Evolutionary conservation across 2,113 vertebrate genomes (phyloP).

Genomic region (Cathartes aura): DNA sequence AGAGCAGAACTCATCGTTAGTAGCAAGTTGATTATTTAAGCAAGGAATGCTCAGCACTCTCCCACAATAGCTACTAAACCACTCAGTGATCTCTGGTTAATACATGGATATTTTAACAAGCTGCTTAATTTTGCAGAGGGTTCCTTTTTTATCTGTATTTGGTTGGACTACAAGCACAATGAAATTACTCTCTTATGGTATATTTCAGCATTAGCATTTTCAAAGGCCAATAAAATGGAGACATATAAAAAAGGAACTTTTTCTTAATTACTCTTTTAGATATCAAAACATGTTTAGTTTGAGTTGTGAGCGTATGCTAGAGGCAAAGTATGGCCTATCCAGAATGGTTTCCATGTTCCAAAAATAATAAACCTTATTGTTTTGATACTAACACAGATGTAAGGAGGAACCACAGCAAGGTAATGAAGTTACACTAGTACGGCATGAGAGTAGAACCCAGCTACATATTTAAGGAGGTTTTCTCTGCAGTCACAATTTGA

Average conservation of each 20-base stretch:
- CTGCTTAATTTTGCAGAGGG: not conserved
- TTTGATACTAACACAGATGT: not conserved
- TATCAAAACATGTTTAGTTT: slow-evolving; percentile 28
- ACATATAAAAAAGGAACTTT: not conserved
- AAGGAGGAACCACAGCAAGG: not conserved
- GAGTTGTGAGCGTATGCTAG: not conserved
- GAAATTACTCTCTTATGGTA: not conserved
- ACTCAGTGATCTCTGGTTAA: not conserved
- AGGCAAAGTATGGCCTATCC: slow-evolving; percentile 1
- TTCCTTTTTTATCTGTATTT: not conserved
- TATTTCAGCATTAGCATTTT: not conserved
- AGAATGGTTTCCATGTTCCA: not conserved
- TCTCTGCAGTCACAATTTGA: not conserved
- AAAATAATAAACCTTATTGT: slow-evolving; percentile 1
- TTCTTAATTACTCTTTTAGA: slow-evolving; percentile 7
- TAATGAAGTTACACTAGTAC: not conserved
- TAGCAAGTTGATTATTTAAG: not conserved
- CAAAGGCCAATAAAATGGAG: not conserved
- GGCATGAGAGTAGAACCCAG: not conserved
- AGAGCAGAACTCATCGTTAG: not conserved
- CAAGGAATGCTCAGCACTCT: not conserved
- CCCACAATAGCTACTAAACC: not conserved
- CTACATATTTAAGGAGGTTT: not conserved
- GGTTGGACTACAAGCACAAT: not conserved
- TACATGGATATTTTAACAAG: not conserved